Evolutionary conservation across 2,888 invertebrate genomes (phyloP).

Genomic region (Agrotis puta): DNA sequence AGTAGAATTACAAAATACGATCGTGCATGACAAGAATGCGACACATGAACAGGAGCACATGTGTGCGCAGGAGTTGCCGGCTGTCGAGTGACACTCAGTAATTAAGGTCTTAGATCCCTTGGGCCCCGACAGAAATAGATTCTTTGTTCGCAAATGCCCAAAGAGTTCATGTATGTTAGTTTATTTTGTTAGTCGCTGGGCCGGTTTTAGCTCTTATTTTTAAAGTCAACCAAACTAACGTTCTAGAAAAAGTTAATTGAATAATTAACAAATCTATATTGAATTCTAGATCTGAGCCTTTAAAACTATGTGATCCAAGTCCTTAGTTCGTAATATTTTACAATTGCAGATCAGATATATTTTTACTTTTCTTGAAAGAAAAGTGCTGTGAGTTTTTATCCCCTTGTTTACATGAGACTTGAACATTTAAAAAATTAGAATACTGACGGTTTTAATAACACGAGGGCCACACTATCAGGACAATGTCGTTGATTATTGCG

Average conservation of each 20-base stretch:
- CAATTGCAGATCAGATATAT: background rate
- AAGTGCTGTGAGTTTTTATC: background rate
- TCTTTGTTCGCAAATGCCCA: constrained; percentile 71
- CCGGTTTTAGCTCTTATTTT: constrained; percentile 43
- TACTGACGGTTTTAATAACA: no score
- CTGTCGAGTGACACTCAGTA: constrained; percentile 75
- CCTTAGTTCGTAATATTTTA: background rate
- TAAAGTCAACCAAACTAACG: background rate
- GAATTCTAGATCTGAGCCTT: background rate
- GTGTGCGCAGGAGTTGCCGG: constrained; percentile 73
- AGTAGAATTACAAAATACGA: constrained; percentile 31
- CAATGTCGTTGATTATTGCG: no score
- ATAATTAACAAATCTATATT: background rate
- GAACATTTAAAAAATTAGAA: background rate
- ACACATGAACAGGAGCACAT: constrained; percentile 59
- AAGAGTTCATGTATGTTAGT: constrained; percentile 53
- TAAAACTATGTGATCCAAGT: no score
- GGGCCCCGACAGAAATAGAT: constrained; percentile 76
- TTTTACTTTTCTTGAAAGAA: background rate
- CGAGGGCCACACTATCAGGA: no score
- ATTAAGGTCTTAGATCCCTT: constrained; percentile 78
- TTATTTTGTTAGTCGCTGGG: constrained; percentile 50
- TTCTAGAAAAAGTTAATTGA: background rate
- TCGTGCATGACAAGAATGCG: constrained; percentile 43
- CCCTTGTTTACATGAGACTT: background rate